Evolutionary conservation across 2,888 invertebrate species (phyloP).

Genomic region (Hypsopygia costalis): DNA sequence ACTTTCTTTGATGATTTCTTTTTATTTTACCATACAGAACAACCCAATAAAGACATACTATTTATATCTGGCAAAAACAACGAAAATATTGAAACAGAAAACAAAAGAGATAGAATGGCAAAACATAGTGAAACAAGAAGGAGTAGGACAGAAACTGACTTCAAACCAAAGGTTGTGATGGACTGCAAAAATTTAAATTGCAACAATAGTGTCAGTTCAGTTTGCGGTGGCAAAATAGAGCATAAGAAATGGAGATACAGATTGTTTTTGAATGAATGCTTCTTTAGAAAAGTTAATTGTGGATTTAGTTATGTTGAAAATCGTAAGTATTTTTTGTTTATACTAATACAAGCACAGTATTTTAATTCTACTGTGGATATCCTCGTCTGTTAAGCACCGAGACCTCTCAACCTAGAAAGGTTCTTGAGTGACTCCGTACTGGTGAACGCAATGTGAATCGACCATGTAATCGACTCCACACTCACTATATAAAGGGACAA

Average conservation of each 20-base stretch:
- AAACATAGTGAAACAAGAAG: constrained; percentile 5
- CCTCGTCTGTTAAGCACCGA: too few relatives aligned
- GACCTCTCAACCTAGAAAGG: too few relatives aligned
- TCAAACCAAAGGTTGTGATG: constrained; percentile 14
- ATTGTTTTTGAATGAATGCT: constrained; percentile 61
- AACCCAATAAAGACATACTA: constrained; percentile 35
- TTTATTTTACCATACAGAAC: too few relatives aligned
- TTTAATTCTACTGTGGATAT: too few relatives aligned
- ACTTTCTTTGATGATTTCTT: too few relatives aligned
- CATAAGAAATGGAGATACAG: constrained; percentile 39
- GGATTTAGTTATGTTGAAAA: constrained; percentile 46
- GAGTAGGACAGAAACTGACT: neutral
- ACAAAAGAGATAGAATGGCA: constrained; percentile 8
- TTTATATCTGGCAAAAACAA: constrained; percentile 53
- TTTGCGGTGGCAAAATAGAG: constrained; percentile 52
- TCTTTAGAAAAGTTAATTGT: constrained; percentile 63
- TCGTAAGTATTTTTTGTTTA: constrained; percentile 38
- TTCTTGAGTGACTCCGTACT: too few relatives aligned
- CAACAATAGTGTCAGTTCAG: constrained; percentile 33
- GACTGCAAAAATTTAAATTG: constrained; percentile 50
- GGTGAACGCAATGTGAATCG: too few relatives aligned
- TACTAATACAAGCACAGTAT: too few relatives aligned
- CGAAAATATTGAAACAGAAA: constrained; percentile 25
- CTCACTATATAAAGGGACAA: too few relatives aligned
- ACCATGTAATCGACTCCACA: too few relatives aligned